Percentiles rank a stretch among this genome's conserved stretches.
phyloP scores from a whole-genome alignment of 1,140 invertebrate genomes.

The Penaeus indicus region DNA sequence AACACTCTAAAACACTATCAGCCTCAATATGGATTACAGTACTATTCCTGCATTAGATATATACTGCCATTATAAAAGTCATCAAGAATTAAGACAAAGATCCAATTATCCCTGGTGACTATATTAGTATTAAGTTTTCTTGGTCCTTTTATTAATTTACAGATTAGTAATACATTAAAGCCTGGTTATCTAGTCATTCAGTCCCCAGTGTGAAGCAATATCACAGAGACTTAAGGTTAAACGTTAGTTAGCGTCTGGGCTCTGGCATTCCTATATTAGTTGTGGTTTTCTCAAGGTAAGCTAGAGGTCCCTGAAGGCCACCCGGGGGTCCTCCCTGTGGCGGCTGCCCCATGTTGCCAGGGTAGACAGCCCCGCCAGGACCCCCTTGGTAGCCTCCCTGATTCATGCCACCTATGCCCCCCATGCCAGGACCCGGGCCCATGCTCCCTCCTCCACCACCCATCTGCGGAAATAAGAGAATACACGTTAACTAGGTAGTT shows the following conservation, averaged over 20 bases:
- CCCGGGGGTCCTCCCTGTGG: slow-evolving; percentile 67
- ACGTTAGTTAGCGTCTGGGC: slow-evolving; percentile 65
- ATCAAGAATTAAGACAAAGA: too few species aligned
- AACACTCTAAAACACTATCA: too few species aligned
- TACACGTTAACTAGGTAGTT: slow-evolving; percentile 39
- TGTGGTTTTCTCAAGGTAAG: slow-evolving; percentile 84
- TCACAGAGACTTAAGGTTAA: background rate
- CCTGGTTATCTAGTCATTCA: too few species aligned
- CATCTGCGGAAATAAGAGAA: slow-evolving; percentile 54
- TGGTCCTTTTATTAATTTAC: too few species aligned
- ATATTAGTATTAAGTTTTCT: too few species aligned
- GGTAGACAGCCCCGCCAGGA: slow-evolving; percentile 69
- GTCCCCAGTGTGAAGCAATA: too few species aligned
- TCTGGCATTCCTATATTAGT: slow-evolving; percentile 85
- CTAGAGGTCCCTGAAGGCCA: slow-evolving; percentile 80
- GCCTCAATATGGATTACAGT: too few species aligned
- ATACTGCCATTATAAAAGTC: too few species aligned
- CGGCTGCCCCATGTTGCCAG: slow-evolving; percentile 50
- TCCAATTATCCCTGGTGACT: too few species aligned
- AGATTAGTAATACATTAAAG: too few species aligned
- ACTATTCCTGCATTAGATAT: too few species aligned
- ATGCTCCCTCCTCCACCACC: slow-evolving; percentile 61
- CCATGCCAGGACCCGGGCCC: slow-evolving; percentile 67
- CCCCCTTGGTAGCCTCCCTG: slow-evolving; percentile 69
- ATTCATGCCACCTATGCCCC: slow-evolving; percentile 73